Evolutionary conservation across 2,888 invertebrate species (phyloP).

Genomic region (Acanthopleura granulata): DNA sequence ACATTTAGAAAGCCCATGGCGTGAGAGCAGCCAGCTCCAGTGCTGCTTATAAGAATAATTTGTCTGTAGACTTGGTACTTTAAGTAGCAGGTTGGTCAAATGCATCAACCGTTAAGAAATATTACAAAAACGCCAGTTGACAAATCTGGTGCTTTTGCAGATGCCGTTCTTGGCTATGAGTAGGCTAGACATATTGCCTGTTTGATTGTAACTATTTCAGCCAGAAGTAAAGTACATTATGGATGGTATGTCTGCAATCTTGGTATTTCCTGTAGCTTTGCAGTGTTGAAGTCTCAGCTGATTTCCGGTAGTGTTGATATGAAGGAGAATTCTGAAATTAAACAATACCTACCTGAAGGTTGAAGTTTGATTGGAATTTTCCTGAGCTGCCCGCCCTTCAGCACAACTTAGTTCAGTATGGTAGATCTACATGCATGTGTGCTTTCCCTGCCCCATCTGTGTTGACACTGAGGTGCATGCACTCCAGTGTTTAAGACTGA

Average conservation of each 20-base stretch:
- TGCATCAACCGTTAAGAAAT: constrained; percentile 1
- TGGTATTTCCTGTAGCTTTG: neutral
- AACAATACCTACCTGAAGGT: constrained; percentile 16
- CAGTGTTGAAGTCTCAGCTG: constrained; percentile 18
- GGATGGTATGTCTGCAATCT: no score
- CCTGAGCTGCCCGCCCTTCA: constrained; percentile 15
- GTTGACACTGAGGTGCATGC: no score
- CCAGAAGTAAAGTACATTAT: no score
- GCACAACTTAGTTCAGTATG: no score
- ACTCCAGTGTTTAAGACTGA: constrained; percentile 13
- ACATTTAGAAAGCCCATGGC: constrained; percentile 23
- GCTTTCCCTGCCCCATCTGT: no score
- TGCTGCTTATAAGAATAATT: constrained; percentile 5
- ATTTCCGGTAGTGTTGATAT: constrained; percentile 12
- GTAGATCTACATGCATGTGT: no score
- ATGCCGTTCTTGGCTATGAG: neutral
- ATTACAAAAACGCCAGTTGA: constrained; percentile 9
- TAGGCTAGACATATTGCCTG: no score
- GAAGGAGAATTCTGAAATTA: constrained; percentile 10
- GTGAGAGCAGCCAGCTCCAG: constrained; percentile 19
- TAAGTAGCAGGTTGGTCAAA: constrained; percentile 25
- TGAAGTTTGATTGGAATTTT: constrained; percentile 16
- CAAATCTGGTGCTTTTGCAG: constrained; percentile 14
- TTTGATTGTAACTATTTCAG: no score
- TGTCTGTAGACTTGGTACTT: constrained; percentile 20